These are phyloP conservation scores for Trematomus loennbergii DNA, from an alignment of 2,113 vertebrate species.

Conservation along the genomic window DNA sequence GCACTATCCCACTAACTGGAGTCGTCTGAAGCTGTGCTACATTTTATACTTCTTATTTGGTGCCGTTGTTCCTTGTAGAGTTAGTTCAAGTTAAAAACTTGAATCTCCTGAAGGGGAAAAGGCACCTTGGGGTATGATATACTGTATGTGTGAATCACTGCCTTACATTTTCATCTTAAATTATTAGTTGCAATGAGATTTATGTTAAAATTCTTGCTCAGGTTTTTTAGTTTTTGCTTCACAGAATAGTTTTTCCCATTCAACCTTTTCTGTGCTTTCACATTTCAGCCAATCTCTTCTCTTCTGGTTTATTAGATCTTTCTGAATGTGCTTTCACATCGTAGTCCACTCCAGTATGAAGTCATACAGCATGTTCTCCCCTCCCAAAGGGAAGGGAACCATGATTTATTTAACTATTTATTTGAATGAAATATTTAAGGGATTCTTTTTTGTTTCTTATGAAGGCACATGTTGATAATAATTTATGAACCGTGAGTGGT, in stretches of 20 bases:
- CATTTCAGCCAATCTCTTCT: background rate
- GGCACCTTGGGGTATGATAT: background rate
- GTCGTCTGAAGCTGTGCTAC: conserved; percentile 3
- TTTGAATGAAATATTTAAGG: conserved; percentile 43
- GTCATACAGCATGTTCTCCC: conserved; percentile 10
- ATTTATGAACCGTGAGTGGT: conserved; percentile 32
- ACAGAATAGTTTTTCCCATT: conserved; percentile 7
- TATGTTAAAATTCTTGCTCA: background rate
- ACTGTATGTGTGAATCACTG: conserved; percentile 25
- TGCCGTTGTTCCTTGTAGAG: background rate
- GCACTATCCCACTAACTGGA: conserved; percentile 30
- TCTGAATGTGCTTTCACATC: conserved; percentile 38
- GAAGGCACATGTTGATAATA: conserved; percentile 24
- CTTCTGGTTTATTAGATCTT: background rate
- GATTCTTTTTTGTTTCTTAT: conserved; percentile 32
- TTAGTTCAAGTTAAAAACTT: conserved; percentile 32
- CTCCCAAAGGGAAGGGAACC: conserved; percentile 13
- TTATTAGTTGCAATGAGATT: conserved; percentile 38
- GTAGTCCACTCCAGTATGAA: background rate
- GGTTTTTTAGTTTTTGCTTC: conserved; percentile 2
- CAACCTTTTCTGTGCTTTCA: conserved; percentile 22
- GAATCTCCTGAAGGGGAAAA: conserved; percentile 43
- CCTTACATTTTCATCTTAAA: conserved; percentile 42
- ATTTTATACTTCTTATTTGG: background rate
- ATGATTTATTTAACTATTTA: conserved; percentile 66